A percentile compares a stretch with the other conserved stretches of the same genome.
Evolutionary conservation across 1,140 invertebrate genomes (phyloP).

Genomic region (Pomphorhynchus laevis): DNA sequence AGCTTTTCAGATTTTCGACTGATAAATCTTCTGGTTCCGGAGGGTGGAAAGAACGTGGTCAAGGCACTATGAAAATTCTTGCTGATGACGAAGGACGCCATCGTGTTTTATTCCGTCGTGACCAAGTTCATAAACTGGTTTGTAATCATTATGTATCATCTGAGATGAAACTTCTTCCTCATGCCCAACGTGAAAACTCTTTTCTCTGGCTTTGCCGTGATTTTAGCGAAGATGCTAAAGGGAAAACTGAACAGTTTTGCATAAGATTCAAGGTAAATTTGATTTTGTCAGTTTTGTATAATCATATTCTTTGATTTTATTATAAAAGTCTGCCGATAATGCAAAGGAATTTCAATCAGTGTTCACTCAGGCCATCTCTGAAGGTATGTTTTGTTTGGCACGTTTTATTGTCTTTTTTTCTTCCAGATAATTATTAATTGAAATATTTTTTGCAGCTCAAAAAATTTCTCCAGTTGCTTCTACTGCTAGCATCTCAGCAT

Average conservation of each 20-base stretch:
- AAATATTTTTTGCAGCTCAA: no score
- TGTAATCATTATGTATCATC: constrained; percentile 18
- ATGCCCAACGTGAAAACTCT: neutral
- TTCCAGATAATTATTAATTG: no score
- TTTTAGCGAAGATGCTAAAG: neutral
- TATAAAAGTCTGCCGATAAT: no score
- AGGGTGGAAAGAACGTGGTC: constrained; percentile 22
- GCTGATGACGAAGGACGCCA: constrained; percentile 9
- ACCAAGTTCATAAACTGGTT: constrained; percentile 22
- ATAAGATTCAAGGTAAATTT: neutral
- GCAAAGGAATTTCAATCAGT: no score
- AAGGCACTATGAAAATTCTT: constrained; percentile 21
- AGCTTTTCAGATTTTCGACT: no score
- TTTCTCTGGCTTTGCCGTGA: neutral
- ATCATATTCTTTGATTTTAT: no score
- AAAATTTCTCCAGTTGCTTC: no score
- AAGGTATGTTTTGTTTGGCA: no score
- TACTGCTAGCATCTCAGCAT: no score
- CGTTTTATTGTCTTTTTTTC: no score
- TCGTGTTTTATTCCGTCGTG: constrained; percentile 19
- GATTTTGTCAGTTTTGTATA: no score
- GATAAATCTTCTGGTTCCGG: neutral
- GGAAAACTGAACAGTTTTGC: neutral
- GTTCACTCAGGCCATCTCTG: no score
- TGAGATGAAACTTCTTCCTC: constrained; percentile 15